Evolutionary conservation across 2,888 invertebrate genomes (phyloP).

Genomic region (Meteorus colon): DNA sequence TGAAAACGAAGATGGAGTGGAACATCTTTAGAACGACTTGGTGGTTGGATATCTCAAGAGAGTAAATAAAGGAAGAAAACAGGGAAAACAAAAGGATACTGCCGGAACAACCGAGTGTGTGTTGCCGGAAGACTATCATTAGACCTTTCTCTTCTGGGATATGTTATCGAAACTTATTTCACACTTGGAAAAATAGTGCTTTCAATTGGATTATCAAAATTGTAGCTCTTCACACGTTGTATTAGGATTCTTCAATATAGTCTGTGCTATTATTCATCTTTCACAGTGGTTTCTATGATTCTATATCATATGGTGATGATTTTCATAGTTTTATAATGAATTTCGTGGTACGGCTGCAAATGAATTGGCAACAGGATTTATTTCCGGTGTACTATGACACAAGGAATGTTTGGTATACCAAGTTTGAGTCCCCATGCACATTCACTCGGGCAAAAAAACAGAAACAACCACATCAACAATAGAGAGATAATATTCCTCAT

Average conservation of each 20-base stretch:
- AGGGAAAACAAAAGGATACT: conserved; percentile 18
- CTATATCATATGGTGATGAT: too few relatives aligned
- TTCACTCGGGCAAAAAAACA: neutral
- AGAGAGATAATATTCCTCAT: neutral
- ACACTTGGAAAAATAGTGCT: conserved; percentile 35
- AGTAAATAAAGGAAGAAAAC: conserved; percentile 14
- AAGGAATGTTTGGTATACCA: too few relatives aligned
- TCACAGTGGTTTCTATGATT: too few relatives aligned
- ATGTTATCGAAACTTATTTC: conserved; percentile 42
- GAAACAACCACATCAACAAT: neutral
- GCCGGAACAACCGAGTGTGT: conserved; percentile 8
- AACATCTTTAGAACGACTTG: conserved; percentile 11
- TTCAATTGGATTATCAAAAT: too few relatives aligned
- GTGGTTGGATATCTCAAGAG: conserved; percentile 18
- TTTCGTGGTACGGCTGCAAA: too few relatives aligned
- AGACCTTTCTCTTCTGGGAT: conserved; percentile 15
- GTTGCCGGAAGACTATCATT: conserved; percentile 26
- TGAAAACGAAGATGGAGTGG: conserved; percentile 30
- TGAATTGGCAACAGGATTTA: too few relatives aligned
- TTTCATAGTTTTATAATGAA: too few relatives aligned
- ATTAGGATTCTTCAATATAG: too few relatives aligned
- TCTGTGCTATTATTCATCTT: too few relatives aligned
- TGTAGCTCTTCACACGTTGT: too few relatives aligned
- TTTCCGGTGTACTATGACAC: too few relatives aligned
- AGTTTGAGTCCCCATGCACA: too few relatives aligned